A percentile compares a stretch with the other conserved stretches of the same genome.
phyloP scores from a whole-genome alignment of 2,113 vertebrate species.

The Canis aureus region DNA sequence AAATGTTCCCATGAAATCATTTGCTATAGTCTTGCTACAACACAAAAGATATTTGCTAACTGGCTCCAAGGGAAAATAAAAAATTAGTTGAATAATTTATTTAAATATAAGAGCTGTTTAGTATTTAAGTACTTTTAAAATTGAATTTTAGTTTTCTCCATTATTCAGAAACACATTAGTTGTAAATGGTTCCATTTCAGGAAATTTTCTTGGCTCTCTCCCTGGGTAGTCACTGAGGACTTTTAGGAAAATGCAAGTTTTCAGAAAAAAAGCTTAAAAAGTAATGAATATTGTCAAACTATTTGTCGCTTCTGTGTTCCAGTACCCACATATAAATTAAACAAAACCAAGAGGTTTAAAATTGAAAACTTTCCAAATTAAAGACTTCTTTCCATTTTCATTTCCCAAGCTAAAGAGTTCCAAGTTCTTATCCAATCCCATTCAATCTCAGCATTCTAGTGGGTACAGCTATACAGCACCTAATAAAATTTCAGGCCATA shows the following conservation, averaged over 20 bases:
- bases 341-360: constrained; percentile 67
- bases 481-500: constrained; percentile 75
- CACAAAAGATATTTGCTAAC: constrained; percentile 69
- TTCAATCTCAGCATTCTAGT: constrained; percentile 62
- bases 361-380: constrained; percentile 61
- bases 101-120: constrained; percentile 67
- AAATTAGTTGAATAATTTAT: constrained; percentile 68
- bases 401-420: constrained; percentile 1
- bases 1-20: constrained; percentile 70
- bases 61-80: constrained; percentile 65
- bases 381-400: constrained; percentile 43
- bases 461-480: constrained; percentile 25
- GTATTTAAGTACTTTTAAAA: constrained; percentile 63
- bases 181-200: constrained; percentile 63
- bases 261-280: constrained; percentile 63
- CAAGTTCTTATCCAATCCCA: constrained; percentile 44
- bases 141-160: constrained; percentile 70
- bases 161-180: constrained; percentile 69
- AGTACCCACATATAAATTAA: constrained; percentile 43
- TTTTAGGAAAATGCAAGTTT: constrained; percentile 61
- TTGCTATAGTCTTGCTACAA: constrained; percentile 65
- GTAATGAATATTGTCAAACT: constrained; percentile 52
- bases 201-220: constrained; percentile 63
- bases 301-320: constrained; percentile 34
- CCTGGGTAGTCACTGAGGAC: constrained; percentile 38